Percentiles rank a stretch among this genome's conserved stretches.
phyloP scores from a whole-genome alignment of 1,140 invertebrate species.

The Contarinia nasturtii region DNA sequence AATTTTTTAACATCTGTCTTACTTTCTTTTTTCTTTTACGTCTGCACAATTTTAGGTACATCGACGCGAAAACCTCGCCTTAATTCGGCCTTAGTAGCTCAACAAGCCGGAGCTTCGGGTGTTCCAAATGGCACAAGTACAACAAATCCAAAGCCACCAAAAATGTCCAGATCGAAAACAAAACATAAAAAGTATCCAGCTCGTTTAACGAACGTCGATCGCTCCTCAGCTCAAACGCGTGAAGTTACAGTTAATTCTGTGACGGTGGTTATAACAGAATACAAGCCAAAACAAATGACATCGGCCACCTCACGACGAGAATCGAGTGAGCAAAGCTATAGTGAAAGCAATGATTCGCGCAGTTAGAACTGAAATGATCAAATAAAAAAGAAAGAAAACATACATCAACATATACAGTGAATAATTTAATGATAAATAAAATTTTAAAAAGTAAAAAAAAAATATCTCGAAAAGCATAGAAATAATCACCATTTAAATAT shows the following conservation, averaged over 20 bases:
- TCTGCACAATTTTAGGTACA: constrained; percentile 28
- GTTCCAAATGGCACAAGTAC: constrained; percentile 21
- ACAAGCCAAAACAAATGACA: constrained; percentile 63
- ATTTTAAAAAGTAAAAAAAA: too few relatives aligned
- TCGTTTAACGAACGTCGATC: constrained; percentile 57
- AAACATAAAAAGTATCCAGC: constrained; percentile 44
- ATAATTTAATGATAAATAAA: too few relatives aligned
- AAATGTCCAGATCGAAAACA: constrained; percentile 24
- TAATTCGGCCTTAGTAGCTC: constrained; percentile 85
- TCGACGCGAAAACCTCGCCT: constrained; percentile 79
- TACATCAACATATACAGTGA: too few relatives aligned
- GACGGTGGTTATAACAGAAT: constrained; percentile 91
- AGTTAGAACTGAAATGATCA: constrained; percentile 12
- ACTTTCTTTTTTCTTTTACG: constrained; percentile 11
- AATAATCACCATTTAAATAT: too few relatives aligned
- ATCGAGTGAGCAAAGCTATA: constrained; percentile 24
- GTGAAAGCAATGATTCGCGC: constrained; percentile 23
- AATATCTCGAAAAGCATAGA: too few relatives aligned
- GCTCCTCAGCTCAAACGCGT: constrained; percentile 55
- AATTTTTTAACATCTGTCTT: too few relatives aligned
- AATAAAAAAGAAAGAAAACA: too few relatives aligned
- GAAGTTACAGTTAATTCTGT: constrained; percentile 92
- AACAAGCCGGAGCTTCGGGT: constrained; percentile 36
- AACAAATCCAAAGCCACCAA: constrained; percentile 24
- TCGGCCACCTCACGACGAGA: constrained; percentile 17